Evolutionary conservation across 2,888 invertebrate genomes (phyloP).

Genomic region (Oscheius myriophilus): DNA sequence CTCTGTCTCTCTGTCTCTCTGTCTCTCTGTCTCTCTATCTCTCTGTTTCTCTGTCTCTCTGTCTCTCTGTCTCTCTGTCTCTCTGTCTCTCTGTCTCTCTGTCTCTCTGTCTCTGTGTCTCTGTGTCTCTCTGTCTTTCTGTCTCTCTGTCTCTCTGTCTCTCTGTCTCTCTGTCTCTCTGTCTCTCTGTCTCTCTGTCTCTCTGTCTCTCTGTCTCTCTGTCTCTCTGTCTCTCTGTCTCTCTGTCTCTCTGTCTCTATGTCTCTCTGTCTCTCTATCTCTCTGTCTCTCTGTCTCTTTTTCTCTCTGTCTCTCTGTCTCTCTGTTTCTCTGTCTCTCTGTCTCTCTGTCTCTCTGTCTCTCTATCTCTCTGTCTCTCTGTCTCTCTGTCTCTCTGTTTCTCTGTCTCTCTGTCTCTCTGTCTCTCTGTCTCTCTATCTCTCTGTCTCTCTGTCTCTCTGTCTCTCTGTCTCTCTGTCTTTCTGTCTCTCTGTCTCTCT

Average conservation of each 20-base stretch:
- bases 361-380: slow-evolving; percentile 52
- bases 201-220: not conserved
- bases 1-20: slow-evolving; percentile 52
- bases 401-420: not conserved
- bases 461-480: slow-evolving; percentile 74
- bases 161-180: slow-evolving; percentile 72
- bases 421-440: too few species aligned
- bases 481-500: slow-evolving; percentile 64
- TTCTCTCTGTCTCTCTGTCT: slow-evolving; percentile 72
- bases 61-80: not conserved
- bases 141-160: not conserved
- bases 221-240: slow-evolving; percentile 72
- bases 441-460: not conserved
- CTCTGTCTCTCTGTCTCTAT: not conserved
- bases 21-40: slow-evolving; percentile 71
- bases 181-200: too few species aligned
- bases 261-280: not conserved
- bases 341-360: not conserved
- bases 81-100: slow-evolving; percentile 72
- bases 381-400: too few species aligned
- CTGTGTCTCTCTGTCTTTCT: not conserved
- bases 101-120: not conserved
- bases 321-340: not conserved
- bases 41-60: too few species aligned
- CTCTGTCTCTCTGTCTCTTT: not conserved